Evolutionary conservation across 1,140 invertebrate species (phyloP).

Genomic region (Trinorchestia longiramus): DNA sequence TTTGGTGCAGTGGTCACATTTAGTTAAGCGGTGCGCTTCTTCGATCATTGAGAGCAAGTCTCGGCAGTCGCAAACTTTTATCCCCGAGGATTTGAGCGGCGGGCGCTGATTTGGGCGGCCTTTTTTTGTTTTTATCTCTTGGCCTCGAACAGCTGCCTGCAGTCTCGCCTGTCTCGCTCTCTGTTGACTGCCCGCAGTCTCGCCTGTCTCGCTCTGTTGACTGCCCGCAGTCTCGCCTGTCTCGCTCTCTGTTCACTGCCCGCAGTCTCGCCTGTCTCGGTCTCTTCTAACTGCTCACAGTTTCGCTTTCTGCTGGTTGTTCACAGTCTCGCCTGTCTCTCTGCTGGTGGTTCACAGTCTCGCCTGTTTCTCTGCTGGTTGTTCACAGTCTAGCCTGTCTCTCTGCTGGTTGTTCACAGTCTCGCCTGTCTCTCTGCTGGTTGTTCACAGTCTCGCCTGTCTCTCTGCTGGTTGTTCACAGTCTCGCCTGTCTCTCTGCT

Average conservation of each 20-base stretch:
- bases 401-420: no score
- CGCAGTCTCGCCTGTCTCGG: neutral
- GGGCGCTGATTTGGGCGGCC: neutral
- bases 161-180: neutral
- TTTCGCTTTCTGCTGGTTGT: no score
- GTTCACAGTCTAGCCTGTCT: no score
- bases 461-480: no score
- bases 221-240: neutral
- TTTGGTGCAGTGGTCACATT: neutral
- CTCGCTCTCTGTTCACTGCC: neutral
- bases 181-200: neutral
- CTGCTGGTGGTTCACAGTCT: no score
- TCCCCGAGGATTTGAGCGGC: neutral
- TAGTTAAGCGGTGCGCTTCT: neutral
- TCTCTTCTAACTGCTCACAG: no score
- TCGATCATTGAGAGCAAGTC: slow-evolving; percentile 44
- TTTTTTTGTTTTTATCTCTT: neutral
- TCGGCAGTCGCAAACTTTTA: slow-evolving; percentile 4
- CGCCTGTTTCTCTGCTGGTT: no score
- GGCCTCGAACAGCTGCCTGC: neutral
- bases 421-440: no score
- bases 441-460: no score
- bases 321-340: no score
- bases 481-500: no score
- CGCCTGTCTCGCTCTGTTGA: neutral